Base-by-base conservation (phyloP, 2,888 invertebrate species). In the Mycalesis mineus region DNA sequence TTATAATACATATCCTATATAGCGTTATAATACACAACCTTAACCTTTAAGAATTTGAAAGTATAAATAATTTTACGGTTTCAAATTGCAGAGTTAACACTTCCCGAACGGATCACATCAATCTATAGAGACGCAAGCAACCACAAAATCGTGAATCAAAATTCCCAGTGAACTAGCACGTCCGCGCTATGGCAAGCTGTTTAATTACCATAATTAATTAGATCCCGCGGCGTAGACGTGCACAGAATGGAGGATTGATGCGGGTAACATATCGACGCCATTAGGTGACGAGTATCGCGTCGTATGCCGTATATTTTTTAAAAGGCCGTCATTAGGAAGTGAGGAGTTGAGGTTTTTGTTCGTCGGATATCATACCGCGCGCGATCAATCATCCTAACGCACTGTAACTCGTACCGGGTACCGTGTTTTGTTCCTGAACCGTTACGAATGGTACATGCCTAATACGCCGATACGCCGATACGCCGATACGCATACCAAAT, bases 121-220 rank as follows among this genome's bases (percentile, higher is more conserved):
- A 49, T 57, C 33, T 31, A 11, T 67, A 60, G 29, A 73, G 48
- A 52, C 7, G 60, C 62, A 66, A 65, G 61, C 61, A 65, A 61
- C 62, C 64, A 71, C 65, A 73, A 69, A 72, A 72, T 68, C 69
- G 69, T 58, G 71, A 71, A 70, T 74, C 71, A 65, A 71, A 68
- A 71, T 68, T 69, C 67, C 63, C 61, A 64, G 62, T 63, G 71
- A 68, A 65, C 70, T 65, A 68, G 66, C 71, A 74, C 68, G 68
- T 71, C 69, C 70, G 65, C 66, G 72, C 75, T 74, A 75, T 74
- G 79, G 78, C 75, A 72, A 74, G 69, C 71, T 80, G 84, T 83
- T 85, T 86, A 88, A 89, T 88, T 88, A 83, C 83, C 81, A 82
- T 86, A 88, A 88, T 88, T 87, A 89, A 88, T 89, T 84, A 83